Evolutionary conservation across 2,797 vertebrate species (phyloP), one percentile per base, ranked within the genome.

Genomic region (Diglossa cyanea): DNA sequence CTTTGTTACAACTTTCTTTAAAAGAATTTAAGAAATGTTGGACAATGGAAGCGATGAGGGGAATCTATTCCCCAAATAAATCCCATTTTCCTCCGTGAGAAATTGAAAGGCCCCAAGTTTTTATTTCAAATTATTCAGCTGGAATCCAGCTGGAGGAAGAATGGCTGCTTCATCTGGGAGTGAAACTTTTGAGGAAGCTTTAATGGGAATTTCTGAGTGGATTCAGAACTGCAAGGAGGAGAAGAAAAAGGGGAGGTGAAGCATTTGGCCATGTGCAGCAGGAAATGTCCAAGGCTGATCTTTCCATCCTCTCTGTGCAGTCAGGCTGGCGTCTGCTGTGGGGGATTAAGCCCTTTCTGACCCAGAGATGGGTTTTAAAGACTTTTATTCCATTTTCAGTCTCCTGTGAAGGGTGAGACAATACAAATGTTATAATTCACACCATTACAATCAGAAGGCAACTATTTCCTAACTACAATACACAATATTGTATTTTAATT

Each of bases 161-260:
- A 85, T 16, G 14, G 23, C 44, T 21, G 31, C 45, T 79, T 55
- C 78, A 24, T 50, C 70, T 16, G 4, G 63, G 51, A 58, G 33
- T 23, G 39, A 44, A 82, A 91, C 77, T 61, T 94, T 30, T 47
- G 63, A 94, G 82, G 79, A 55, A 40, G 28, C 8, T 87, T 76
- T 71, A 74, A 94, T 73, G 67, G 93, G 70, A 85, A 78, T 70
- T 82, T 72, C 75, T 79, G 81, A 91, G 79, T 73, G 90, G 87
- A 37, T 82, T 87, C 53, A 66, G 67, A 89, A 12, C 60, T 45
- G 10, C 55, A 37, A n/a, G 88, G 72, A 37, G 57, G 65, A 40
- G 1, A 57, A 70, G 78, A 28, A 51, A 44, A 78, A 17, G 40
- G 77, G 67, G 67, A 93, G 83, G 71, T 0, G 1, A 85, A 92